These are phyloP conservation scores for Channa argus DNA, from an alignment of 2,113 vertebrate species.

Conservation along the genomic window DNA sequence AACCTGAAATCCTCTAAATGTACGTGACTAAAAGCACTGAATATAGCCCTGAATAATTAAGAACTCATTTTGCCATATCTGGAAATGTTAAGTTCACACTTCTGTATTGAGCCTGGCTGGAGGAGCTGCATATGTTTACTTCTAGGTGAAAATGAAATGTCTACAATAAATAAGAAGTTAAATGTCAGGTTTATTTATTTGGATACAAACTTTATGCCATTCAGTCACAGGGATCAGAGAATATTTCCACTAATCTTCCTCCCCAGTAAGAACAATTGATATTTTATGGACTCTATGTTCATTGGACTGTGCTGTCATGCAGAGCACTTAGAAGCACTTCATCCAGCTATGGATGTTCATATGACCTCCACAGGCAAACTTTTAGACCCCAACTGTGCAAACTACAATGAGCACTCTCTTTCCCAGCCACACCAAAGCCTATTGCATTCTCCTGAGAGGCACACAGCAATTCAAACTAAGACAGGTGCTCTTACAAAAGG, in stretches of 20 bases:
- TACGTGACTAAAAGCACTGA: neutral
- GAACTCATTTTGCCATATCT: neutral
- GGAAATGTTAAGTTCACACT: slow-evolving; percentile 1
- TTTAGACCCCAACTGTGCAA: slow-evolving; percentile 46
- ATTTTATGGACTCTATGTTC: slow-evolving; percentile 40
- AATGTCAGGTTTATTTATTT: neutral
- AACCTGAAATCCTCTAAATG: neutral
- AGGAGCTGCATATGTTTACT: neutral
- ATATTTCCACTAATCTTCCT: slow-evolving; percentile 18
- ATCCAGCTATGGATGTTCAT: slow-evolving; percentile 21
- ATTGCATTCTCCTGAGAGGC: slow-evolving; percentile 44
- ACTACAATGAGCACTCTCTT: slow-evolving; percentile 57
- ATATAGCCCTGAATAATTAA: neutral
- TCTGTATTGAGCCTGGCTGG: neutral
- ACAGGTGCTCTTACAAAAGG: slow-evolving; percentile 51
- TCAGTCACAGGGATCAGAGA: slow-evolving; percentile 10
- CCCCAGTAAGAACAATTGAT: slow-evolving; percentile 32
- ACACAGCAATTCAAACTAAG: slow-evolving; percentile 50
- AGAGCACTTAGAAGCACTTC: slow-evolving; percentile 35
- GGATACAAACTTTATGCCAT: neutral
- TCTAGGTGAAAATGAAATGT: slow-evolving; percentile 15
- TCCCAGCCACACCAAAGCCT: slow-evolving; percentile 47
- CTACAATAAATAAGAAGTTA: neutral
- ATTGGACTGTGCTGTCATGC: slow-evolving; percentile 35
- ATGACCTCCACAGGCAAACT: slow-evolving; percentile 41